Percentiles rank a stretch among this genome's conserved stretches.
These are phyloP conservation scores for Scaptodrosophila latifasciaeformis DNA, from an alignment of 2,888 invertebrate genomes.

Conservation along the genomic window DNA sequence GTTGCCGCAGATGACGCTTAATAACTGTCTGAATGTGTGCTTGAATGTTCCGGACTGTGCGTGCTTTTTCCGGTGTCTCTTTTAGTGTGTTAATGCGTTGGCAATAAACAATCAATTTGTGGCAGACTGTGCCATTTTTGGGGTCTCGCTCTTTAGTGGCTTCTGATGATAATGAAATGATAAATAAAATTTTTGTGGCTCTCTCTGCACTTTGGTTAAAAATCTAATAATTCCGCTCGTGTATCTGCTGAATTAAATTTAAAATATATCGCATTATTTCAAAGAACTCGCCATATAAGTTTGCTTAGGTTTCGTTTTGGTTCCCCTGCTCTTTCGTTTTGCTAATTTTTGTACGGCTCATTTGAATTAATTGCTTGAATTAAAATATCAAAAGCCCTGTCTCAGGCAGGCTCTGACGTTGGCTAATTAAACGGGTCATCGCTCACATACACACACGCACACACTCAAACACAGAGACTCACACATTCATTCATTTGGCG, in stretches of 20 bases:
- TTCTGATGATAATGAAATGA: slow-evolving; percentile 58
- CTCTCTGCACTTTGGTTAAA: too few species aligned
- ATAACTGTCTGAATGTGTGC: too few species aligned
- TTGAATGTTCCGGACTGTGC: too few species aligned
- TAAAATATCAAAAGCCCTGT: background rate
- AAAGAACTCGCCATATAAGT: too few species aligned
- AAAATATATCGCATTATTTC: too few species aligned
- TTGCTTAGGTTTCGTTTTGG: slow-evolving; percentile 4
- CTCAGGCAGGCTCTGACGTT: too few species aligned
- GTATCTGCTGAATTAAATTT: too few species aligned
- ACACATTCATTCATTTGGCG: background rate
- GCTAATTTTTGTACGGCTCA: background rate
- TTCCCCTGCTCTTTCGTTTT: background rate
- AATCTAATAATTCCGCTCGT: too few species aligned
- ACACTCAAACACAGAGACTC: background rate
- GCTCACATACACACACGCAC: background rate
- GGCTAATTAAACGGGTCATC: slow-evolving; percentile 2
- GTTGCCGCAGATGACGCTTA: background rate
- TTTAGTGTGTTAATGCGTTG: background rate
- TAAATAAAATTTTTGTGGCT: slow-evolving; percentile 39
- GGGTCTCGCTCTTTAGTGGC: slow-evolving; percentile 2
- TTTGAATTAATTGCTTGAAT: slow-evolving; percentile 2
- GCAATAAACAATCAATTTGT: slow-evolving; percentile 4
- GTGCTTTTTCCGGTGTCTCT: too few species aligned
- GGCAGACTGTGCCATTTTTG: background rate